Conservation (phyloP, 1,140 invertebrate species). For the Idris sp. region DNA sequence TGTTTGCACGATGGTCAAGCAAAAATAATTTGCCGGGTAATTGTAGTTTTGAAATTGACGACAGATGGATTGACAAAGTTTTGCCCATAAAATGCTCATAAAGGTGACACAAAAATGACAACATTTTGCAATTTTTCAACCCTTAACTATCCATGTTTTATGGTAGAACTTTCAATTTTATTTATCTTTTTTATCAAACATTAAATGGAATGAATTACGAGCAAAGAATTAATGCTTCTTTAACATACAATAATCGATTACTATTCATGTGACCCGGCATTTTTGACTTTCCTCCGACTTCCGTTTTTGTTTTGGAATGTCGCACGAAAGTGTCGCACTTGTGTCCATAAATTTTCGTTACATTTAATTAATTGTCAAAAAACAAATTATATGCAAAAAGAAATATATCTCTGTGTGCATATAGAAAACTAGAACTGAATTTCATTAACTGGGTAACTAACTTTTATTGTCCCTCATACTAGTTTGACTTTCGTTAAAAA, state of each 20-base stretch:
- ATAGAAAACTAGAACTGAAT: conserved; percentile 18
- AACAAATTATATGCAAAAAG: conserved; percentile 14
- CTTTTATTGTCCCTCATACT: conserved; percentile 40
- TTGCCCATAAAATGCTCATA: conserved; percentile 8
- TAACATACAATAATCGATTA: conserved; percentile 39
- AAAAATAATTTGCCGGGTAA: conserved; percentile 24
- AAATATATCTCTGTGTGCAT: too few relatives aligned
- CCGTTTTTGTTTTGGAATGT: conserved; percentile 10
- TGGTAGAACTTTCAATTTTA: too few relatives aligned
- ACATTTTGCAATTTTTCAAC: conserved; percentile 3
- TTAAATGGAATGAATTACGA: too few relatives aligned
- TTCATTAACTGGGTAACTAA: conserved; percentile 35
- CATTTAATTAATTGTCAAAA: conserved; percentile 33
- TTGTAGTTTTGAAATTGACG: conserved; percentile 4
- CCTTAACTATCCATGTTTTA: neutral
- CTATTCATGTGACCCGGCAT: conserved; percentile 12
- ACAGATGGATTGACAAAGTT: conserved; percentile 7
- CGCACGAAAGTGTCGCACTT: neutral
- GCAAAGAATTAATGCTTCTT: conserved; percentile 12
- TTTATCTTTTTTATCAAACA: too few relatives aligned
- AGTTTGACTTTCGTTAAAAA: conserved; percentile 32
- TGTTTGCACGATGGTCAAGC: conserved; percentile 31
- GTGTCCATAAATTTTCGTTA: conserved; percentile 9
- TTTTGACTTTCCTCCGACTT: conserved; percentile 22
- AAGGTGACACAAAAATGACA: too few relatives aligned